Base-by-base conservation (phyloP, 2,797 vertebrate species). In the Enteromius thamalakanensis region DNA sequence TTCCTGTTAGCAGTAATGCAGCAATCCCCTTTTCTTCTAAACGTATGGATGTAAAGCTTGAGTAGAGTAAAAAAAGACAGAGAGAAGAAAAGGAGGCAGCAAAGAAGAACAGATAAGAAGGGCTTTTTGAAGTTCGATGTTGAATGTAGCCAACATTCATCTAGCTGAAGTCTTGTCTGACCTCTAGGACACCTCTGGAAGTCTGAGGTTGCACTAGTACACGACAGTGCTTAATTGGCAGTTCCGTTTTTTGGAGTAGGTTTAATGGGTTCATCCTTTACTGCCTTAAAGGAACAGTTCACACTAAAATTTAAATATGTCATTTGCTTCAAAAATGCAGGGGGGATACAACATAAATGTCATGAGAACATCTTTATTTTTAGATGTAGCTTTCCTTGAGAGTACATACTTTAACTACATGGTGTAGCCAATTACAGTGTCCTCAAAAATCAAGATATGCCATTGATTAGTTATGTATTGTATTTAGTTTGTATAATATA, bases 151-250 rank as follows among this genome's bases (percentile, higher is more conserved):
- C 37, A 68, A 81, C 79, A 84, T 87, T 87, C 78, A 80, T 86
- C 68, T 86, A 74, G 60, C 77, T 86, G 75, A 86, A 86, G 84
- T 69, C 62, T 84, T 85, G 84, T 85, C 81, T 84, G 72, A 76
- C 76, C 83, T 86, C 86, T 77, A 80, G 75, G 81, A 69, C 87
- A 86, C 87, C 85, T 87, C 71, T 86, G 82, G 82, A 86, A 87
- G 83, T 77, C 79, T 85, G 86, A 86, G 78, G 84, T 47, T 70
- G 51, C 79, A 86, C 74, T 26, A 64, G 78, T 78, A 37, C 76
- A 82, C 17, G 42, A 53, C 65, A 67, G 74, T 51, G 76, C 76
- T 85, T 90, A 88, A 89, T 89, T 90, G 87, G 87, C 82, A 87
- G 84, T 85, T 80, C 62, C 76, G n/a, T 80, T 79, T 42, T 84